phyloP scores from a whole-genome alignment of 2,888 invertebrate genomes.

The Macrosoma leucophasiata region DNA sequence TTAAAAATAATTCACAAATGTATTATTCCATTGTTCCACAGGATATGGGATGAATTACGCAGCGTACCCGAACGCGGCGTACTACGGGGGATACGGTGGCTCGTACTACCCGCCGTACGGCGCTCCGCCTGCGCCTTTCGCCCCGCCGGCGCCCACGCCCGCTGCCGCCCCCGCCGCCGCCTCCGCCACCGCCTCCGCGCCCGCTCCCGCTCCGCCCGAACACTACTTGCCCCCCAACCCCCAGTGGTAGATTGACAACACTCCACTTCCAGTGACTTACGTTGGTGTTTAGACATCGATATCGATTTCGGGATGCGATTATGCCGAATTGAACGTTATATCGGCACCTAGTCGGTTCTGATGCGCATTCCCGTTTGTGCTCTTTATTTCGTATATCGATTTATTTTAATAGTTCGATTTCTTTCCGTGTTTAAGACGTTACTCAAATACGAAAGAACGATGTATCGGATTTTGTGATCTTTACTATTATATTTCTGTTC shows the following conservation, averaged over 20 bases:
- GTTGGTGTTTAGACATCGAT: background rate
- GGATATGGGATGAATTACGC: slow-evolving; percentile 66
- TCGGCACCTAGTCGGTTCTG: too few relatives aligned
- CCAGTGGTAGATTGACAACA: slow-evolving; percentile 66
- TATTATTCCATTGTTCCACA: slow-evolving; percentile 30
- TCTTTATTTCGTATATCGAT: too few relatives aligned
- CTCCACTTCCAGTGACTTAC: too few relatives aligned
- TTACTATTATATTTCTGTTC: too few relatives aligned
- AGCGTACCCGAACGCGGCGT: slow-evolving; percentile 62
- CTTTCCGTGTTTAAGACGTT: too few relatives aligned
- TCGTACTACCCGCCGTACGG: slow-evolving; percentile 66
- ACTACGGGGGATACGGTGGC: slow-evolving; percentile 74
- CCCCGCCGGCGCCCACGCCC: slow-evolving; percentile 33
- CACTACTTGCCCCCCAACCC: slow-evolving; percentile 58
- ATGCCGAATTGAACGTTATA: too few relatives aligned
- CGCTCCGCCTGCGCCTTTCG: slow-evolving; percentile 45
- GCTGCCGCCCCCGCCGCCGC: slow-evolving; percentile 26
- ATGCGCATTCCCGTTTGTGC: too few relatives aligned
- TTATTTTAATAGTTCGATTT: too few relatives aligned
- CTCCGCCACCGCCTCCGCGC: slow-evolving; percentile 32
- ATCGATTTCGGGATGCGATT: too few relatives aligned
- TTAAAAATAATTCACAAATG: too few relatives aligned
- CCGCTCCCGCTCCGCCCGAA: slow-evolving; percentile 37
- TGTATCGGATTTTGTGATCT: too few relatives aligned
- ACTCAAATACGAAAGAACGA: too few relatives aligned